Conservation (phyloP, 2,797 vertebrate species). For the Oreochromis mossambicus region DNA sequence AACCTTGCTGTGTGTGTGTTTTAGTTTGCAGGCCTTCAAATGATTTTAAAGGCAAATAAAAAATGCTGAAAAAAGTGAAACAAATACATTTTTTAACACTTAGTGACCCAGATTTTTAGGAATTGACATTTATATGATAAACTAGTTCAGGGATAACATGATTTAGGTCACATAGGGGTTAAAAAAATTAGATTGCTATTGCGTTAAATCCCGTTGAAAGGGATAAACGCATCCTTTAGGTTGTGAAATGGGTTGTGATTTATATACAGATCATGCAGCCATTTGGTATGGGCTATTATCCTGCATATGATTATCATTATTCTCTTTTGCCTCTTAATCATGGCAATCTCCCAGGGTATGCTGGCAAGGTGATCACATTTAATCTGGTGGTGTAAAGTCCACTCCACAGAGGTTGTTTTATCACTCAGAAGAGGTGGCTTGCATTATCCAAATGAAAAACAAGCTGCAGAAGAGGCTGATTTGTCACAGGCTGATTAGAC, state of each 20-base stretch:
- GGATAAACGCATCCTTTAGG: conserved; percentile 55
- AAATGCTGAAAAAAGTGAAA: not conserved
- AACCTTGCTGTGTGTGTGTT: conserved; percentile 8
- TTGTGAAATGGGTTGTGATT: conserved; percentile 57
- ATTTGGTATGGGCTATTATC: conserved; percentile 70
- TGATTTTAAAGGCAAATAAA: not conserved
- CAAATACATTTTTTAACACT: not conserved
- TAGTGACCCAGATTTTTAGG: not conserved
- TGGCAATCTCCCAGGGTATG: conserved; percentile 59
- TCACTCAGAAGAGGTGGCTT: conserved; percentile 63
- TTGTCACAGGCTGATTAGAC: conserved; percentile 71
- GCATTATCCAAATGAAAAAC: conserved; percentile 76
- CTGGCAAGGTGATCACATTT: conserved; percentile 73
- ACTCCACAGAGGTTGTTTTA: conserved; percentile 64
- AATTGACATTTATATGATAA: not conserved
- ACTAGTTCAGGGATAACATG: not conserved
- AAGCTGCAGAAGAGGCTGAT: conserved; percentile 64
- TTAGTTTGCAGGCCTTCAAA: conserved; percentile 3
- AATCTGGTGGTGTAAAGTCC: conserved; percentile 65
- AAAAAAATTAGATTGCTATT: conserved; percentile 38
- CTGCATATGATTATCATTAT: conserved; percentile 74
- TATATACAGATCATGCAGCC: conserved; percentile 63
- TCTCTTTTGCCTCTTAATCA: conserved; percentile 73
- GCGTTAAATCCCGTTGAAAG: conserved; percentile 46
- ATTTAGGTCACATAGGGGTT: conserved; percentile 27